Conservation (phyloP, 2,888 invertebrate genomes). For the Busseola fusca region DNA sequence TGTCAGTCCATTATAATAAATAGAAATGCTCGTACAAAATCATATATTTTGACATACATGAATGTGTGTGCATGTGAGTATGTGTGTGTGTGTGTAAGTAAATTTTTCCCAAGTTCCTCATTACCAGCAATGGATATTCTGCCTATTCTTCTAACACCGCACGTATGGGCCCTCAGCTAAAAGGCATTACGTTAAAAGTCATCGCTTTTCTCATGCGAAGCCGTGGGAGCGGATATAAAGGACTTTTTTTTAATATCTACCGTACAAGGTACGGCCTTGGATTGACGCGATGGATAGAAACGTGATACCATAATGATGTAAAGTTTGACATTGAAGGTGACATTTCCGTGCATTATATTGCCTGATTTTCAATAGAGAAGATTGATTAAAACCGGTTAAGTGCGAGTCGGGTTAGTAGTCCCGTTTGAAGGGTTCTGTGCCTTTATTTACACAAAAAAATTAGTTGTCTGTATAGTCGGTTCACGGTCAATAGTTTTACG, state of each 20-base stretch:
- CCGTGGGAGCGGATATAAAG: constrained; percentile 54
- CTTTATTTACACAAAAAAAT: too few species aligned
- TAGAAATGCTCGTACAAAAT: too few species aligned
- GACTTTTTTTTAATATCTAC: constrained; percentile 58
- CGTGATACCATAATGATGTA: constrained; percentile 49
- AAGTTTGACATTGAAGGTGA: constrained; percentile 30
- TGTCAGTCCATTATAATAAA: too few species aligned
- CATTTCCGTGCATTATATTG: constrained; percentile 6
- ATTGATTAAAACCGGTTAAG: background rate
- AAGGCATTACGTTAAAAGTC: constrained; percentile 60
- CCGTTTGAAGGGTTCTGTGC: too few species aligned
- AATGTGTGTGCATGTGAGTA: too few species aligned
- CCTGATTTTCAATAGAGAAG: constrained; percentile 16
- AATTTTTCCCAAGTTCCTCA: background rate
- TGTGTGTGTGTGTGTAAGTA: too few species aligned
- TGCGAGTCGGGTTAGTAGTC: too few species aligned
- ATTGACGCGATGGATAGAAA: constrained; percentile 32
- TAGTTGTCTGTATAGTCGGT: too few species aligned
- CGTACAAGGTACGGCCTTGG: constrained; percentile 47
- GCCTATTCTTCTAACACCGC: background rate
- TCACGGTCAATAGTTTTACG: too few species aligned
- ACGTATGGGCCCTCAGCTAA: constrained; percentile 36
- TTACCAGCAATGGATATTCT: constrained; percentile 26
- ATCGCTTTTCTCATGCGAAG: constrained; percentile 53
- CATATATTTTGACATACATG: too few species aligned